Evolutionary conservation across 2,888 invertebrate genomes (phyloP).

Genomic region (Diogma glabrata): DNA sequence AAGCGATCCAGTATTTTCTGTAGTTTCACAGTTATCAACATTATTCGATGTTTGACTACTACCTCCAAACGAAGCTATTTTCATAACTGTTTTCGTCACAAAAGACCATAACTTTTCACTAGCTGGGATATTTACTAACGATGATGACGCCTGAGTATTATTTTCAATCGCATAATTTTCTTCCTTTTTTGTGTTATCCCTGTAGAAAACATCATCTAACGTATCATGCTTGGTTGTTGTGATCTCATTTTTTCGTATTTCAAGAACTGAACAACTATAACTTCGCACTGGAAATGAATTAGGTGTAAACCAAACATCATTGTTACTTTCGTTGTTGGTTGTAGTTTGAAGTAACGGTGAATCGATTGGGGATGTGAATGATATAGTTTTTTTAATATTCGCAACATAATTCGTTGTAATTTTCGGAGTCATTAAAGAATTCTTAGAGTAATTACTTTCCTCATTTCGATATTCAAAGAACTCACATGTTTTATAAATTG

Average conservation of each 20-base stretch:
- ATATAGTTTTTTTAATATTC: conserved; percentile 2
- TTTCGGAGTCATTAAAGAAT: not conserved
- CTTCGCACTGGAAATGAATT: not conserved
- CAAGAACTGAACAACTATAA: conserved; percentile 2
- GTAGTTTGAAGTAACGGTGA: not conserved
- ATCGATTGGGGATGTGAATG: too few relatives aligned
- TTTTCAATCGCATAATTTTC: too few relatives aligned
- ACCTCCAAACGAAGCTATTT: not conserved
- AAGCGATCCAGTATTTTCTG: too few relatives aligned
- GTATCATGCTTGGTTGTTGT: too few relatives aligned
- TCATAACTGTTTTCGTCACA: not conserved
- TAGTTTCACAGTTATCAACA: too few relatives aligned
- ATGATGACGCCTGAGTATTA: too few relatives aligned
- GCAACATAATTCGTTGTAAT: not conserved
- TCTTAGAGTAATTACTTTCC: not conserved
- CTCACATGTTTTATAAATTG: not conserved
- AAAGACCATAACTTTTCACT: conserved; percentile 2
- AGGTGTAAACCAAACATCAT: conserved; percentile 5
- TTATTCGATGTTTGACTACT: not conserved
- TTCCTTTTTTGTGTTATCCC: not conserved
- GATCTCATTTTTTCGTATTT: not conserved
- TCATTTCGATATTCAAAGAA: not conserved
- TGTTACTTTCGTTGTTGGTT: not conserved
- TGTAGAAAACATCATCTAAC: not conserved
- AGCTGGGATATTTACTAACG: too few relatives aligned